Percentiles rank a stretch among this genome's conserved stretches.
Evolutionary conservation across 2,797 vertebrate species (phyloP).

Genomic region (Sebastes nivosus): DNA sequence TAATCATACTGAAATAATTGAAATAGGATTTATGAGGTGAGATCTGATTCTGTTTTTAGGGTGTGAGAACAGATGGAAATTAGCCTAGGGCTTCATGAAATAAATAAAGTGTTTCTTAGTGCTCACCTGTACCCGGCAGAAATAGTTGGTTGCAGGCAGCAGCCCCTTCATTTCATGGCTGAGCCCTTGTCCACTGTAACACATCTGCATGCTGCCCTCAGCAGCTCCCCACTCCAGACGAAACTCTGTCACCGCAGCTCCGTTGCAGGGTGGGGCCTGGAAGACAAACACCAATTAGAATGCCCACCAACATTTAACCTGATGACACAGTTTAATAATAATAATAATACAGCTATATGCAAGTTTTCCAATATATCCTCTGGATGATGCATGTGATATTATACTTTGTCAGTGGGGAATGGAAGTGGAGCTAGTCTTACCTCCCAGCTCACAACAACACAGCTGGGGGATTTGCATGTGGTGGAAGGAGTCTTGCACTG

Average conservation of each 20-base stretch:
- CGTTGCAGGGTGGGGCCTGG: constrained; percentile 89
- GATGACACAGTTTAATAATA: neutral
- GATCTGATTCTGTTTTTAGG: neutral
- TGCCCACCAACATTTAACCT: neutral
- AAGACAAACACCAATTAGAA: constrained; percentile 1
- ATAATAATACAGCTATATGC: neutral
- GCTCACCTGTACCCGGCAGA: constrained; percentile 92
- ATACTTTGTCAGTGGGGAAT: neutral
- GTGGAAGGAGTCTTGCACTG: constrained; percentile 89
- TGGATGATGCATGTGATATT: neutral
- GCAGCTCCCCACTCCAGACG: constrained; percentile 95
- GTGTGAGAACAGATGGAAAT: neutral
- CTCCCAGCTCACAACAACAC: constrained; percentile 94
- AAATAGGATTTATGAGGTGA: neutral
- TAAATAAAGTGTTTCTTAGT: neutral
- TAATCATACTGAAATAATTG: neutral
- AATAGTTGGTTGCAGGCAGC: constrained; percentile 92
- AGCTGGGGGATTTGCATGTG: constrained; percentile 90
- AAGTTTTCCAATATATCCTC: neutral
- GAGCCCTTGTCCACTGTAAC: constrained; percentile 88
- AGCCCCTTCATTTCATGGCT: constrained; percentile 93
- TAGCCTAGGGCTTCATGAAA: rapidly evolving
- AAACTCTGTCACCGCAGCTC: constrained; percentile 90
- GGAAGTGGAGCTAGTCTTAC: constrained; percentile 72
- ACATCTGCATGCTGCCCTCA: constrained; percentile 93